These are phyloP conservation scores for Colistium nudipinnis DNA, from an alignment of 2,113 vertebrate species.

Conservation along the genomic window DNA sequence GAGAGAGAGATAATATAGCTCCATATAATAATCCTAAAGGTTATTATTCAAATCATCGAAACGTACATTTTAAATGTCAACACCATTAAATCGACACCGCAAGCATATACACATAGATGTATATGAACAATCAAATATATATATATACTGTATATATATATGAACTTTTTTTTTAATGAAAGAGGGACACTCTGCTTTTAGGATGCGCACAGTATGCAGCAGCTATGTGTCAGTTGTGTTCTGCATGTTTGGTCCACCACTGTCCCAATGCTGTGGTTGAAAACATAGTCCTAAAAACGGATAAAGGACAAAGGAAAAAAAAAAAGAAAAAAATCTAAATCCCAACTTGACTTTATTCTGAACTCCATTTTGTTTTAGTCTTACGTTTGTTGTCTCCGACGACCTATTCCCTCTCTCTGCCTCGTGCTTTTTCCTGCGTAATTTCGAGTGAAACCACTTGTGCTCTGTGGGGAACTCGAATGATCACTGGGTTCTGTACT, in stretches of 20 bases:
- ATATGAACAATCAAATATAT: no score
- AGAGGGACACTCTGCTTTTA: background rate
- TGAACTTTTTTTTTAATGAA: no score
- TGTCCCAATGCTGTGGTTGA: no score
- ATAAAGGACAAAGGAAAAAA: no score
- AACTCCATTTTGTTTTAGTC: background rate
- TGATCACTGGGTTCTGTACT: conserved; percentile 43
- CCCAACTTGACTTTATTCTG: conserved; percentile 7
- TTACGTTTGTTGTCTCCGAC: conserved; percentile 8
- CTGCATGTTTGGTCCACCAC: background rate
- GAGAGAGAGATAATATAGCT: background rate
- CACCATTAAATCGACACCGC: no score
- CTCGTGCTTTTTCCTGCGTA: conserved; percentile 38
- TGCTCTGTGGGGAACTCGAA: conserved; percentile 40
- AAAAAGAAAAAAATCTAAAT: no score
- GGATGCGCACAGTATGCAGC: no score
- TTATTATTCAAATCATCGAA: no score
- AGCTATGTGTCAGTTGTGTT: background rate
- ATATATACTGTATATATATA: no score
- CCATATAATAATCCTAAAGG: background rate
- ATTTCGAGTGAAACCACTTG: conserved; percentile 44
- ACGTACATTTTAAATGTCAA: no score
- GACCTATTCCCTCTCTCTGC: conserved; percentile 9
- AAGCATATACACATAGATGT: no score
- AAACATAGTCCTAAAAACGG: no score